Base-by-base conservation (phyloP, 2,113 vertebrate species). In the Eptatretus burgeri region DNA sequence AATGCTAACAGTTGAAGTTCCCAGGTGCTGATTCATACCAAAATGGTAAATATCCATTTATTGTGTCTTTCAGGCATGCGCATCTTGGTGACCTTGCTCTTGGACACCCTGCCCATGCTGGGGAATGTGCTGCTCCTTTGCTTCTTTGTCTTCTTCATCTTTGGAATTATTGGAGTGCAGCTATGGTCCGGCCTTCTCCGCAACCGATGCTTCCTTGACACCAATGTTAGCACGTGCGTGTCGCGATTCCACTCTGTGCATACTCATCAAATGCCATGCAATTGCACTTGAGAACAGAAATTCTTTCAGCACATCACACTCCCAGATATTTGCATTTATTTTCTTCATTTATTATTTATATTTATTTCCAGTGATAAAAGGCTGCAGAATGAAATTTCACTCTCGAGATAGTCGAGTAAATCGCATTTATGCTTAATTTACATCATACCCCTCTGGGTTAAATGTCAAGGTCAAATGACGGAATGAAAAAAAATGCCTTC, bases 71-170 rank as follows among this genome's bases (percentile, higher is more conserved):
- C 56, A 60, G 56, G 56, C 12, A 60, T 60, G 56, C 56, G 56
- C 10, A 60, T 60, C 56, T 19, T 60, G 56, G 56, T 60, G 56
- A 60, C 56, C n/a, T 12, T 60, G 56, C 56, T 60, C 9, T 19
- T 60, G 56, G 56, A 60, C 56, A 60, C 56, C n/a, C 12, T 60
- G 56, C 56, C 56, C 56, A 60, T 60, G 56, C 56, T 60, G 56
- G 56, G 56, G 56, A 60, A 60, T 19, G 56, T 60, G 56, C 56
- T 60, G n/a, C 56, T 60, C 19, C 56, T 60, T 19, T 60, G 56
- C 56, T 60, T 60, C 56, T 60, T 60, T 12, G 56, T 60, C n/a
- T 60, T 60, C 56, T 60, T 60, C 56, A 19, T 60, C n/a, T 60
- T 60, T 19, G 56, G 56, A 19, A 60, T 60, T 12, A 19, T 60